A percentile compares a stretch with the other conserved stretches of the same genome.
Conservation (phyloP, 1,140 invertebrate genomes). For the Drosophila ohnishii region DNA sequence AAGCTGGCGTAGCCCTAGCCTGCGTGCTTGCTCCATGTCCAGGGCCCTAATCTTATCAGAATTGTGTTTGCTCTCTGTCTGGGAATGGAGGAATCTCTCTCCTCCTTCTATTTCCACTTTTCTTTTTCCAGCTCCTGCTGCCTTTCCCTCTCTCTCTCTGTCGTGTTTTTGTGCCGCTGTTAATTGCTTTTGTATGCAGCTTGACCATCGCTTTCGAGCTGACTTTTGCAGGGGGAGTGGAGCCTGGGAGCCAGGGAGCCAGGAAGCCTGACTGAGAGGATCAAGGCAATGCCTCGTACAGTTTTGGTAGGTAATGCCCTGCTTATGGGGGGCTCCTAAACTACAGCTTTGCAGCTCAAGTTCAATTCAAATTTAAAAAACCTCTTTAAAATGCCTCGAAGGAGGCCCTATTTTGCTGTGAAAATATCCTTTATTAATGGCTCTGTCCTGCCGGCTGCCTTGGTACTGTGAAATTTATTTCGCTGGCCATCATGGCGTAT, state of each 20-base stretch:
- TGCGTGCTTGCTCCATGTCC: not conserved
- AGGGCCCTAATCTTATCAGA: conserved; percentile 37
- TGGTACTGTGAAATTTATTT: not conserved
- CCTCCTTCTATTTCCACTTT: not conserved
- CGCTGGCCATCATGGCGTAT: conserved; percentile 17
- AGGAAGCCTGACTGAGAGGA: not conserved
- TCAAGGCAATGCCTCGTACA: not conserved
- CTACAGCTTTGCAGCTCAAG: no score
- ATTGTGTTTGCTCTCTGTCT: conserved; percentile 37
- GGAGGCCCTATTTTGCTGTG: not conserved
- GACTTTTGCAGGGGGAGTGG: conserved; percentile 17
- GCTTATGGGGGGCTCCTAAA: not conserved
- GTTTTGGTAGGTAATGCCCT: not conserved
- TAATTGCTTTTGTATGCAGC: conserved; percentile 71
- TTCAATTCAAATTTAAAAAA: no score
- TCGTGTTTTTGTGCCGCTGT: conserved; percentile 29
- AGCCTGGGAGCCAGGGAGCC: not conserved
- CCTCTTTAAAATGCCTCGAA: no score
- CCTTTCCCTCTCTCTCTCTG: not conserved
- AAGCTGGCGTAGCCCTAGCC: conserved; percentile 10
- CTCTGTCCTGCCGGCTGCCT: not conserved
- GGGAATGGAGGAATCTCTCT: conserved; percentile 14
- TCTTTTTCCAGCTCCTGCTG: not conserved
- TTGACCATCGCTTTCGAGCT: conserved; percentile 7
- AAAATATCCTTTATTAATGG: not conserved